Evolutionary conservation across 1,140 invertebrate genomes (phyloP), one percentile per base, ranked within the genome.

Genomic region (Drosophila yakuba): DNA sequence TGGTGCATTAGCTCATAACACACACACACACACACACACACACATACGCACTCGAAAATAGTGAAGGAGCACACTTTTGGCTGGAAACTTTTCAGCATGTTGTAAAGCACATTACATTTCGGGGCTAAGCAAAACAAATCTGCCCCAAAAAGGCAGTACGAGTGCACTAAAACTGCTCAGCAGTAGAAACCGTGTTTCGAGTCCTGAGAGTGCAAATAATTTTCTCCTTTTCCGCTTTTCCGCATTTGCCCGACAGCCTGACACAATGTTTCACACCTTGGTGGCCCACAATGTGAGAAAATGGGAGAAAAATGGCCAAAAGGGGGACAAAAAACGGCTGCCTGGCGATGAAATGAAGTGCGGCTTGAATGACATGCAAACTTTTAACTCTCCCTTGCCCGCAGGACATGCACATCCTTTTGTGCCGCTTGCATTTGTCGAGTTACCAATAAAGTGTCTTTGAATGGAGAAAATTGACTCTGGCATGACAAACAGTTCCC

Each of bases 361-460:
- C 60, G 81, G 76, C 84, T 88, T 64, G 52, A 89, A 88, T 88
- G 83, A 88, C 83, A 89, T 88, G 83, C 83, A 88, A 88, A 89
- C 84, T 88, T 88, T 82, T 80, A 45, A 51, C 57, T 48, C 71
- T 48, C 62, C 79, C 47, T 12, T 4, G 48, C 43, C 59, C 76
- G 35, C 68, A 41, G 32, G 38, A 60, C 54, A 44, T 47, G 57
- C 75, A 66, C 56, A 56, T 54, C 35, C 59, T 48, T 39, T 45
- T 32, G 58, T 17, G 44, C 56, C 59, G 47, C 52, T 44, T 48
- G 55, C 59, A 74, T 50, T 51, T 67, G 57, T 52, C 76, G 81
- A 88, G 68, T 77, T 78, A 78, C 84, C 83, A 89, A 89, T 88
- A 84, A 80, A 88, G 81, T 83, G 76, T 71, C 84, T 80, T 74